Evolutionary conservation across 2,113 vertebrate genomes (phyloP), one percentile per base, ranked within the genome.

Genomic region (Lepisosteus osseus): DNA sequence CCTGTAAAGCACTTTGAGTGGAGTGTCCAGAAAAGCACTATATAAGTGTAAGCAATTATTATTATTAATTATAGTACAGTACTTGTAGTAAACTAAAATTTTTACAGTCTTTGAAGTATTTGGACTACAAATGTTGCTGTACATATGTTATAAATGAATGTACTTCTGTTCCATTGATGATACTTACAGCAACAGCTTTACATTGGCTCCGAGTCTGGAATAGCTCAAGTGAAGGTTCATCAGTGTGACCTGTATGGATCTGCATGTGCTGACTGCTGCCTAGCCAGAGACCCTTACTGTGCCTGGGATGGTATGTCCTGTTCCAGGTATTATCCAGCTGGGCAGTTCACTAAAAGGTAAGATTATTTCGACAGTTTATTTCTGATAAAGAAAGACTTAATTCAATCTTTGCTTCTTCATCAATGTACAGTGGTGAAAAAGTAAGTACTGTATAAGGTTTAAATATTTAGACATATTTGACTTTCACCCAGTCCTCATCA

Each of bases 281-380:
- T 99, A 1, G 97, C 97, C 2, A 87, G 97, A 76, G 97, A 99
- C 74, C 97, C 97, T 0, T 99, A 99, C 86, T 99, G 97, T 2
- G 96, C 96, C 67, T 99, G 97, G 97, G 97, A 99, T 7, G 97
- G 97, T 0, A 83, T 94, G 71, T 92, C 96, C 77, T 99, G 97
- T 78, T 97, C 97, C 62, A 89, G 95, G 3, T 99, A 94, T 76
- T 96, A 89, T 75, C 94, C 95, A 7, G 90, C 91, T 0, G 95
- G 90, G 11, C 80, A 90, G 41, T 95, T 94, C 75, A 89, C 94
- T 1, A 99, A 98, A 82, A 95, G 97, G 96, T 98, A 84, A 86
- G 74, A 57, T 8, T 62, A 9, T 2, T 45, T 6, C 17, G 29
- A 29, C 29, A 29, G 29, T 29, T 29, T 29, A 29, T 29, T 29